phyloP scores from a whole-genome alignment of 2,888 invertebrate genomes.

The Lydus trimaculatus region DNA sequence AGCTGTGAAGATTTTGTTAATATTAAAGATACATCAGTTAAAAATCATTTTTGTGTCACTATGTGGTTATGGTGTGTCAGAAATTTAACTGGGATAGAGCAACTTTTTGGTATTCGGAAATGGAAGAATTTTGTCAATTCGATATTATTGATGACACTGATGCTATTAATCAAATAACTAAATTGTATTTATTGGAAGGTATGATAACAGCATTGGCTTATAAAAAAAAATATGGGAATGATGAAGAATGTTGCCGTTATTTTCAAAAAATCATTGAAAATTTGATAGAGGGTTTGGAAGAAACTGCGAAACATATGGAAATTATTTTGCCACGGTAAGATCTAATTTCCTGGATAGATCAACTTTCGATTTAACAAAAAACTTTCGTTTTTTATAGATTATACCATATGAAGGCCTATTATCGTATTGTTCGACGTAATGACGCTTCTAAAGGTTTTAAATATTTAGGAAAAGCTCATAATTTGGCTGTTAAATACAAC shows the following conservation, averaged over 20 bases:
- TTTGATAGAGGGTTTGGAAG: slow-evolving; percentile 48
- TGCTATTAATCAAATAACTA: slow-evolving; percentile 61
- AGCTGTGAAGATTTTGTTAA: no score
- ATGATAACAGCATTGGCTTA: slow-evolving; percentile 63
- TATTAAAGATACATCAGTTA: no score
- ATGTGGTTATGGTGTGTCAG: slow-evolving; percentile 71
- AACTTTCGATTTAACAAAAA: no score
- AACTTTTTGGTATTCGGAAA: slow-evolving; percentile 63
- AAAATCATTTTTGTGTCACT: slow-evolving; percentile 64
- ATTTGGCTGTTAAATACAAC: slow-evolving; percentile 55
- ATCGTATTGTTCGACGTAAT: slow-evolving; percentile 60
- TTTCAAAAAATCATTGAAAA: no score
- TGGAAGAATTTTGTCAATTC: slow-evolving; percentile 31
- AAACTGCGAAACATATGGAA: slow-evolving; percentile 45
- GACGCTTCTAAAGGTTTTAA: slow-evolving; percentile 54
- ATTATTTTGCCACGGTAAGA: slow-evolving; percentile 58
- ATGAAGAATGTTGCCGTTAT: no score
- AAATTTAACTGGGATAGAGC: slow-evolving; percentile 66
- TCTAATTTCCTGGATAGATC: not conserved
- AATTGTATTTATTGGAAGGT: slow-evolving; percentile 66
- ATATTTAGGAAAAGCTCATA: slow-evolving; percentile 58
- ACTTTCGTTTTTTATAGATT: slow-evolving; percentile 57
- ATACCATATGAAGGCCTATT: slow-evolving; percentile 65
- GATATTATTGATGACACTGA: slow-evolving; percentile 42
- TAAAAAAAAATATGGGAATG: slow-evolving; percentile 46